Base-by-base conservation (phyloP, 2,797 vertebrate genomes). In the Phrynocephalus guinanensis region DNA sequence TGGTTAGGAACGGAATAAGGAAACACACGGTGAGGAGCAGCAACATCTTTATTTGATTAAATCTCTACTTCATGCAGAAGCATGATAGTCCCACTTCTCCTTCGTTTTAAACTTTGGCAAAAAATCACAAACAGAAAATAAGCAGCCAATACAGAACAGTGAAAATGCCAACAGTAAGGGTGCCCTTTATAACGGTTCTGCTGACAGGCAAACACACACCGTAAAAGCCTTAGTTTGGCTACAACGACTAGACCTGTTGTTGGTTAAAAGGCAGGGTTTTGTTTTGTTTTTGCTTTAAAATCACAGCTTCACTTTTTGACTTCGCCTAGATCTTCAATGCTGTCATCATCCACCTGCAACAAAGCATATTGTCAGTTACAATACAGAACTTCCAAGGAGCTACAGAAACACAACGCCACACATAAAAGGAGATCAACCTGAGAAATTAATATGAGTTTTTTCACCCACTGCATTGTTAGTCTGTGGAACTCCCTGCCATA, bases 281-380 rank as follows among this genome's bases (percentile, higher is more conserved):
- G 22, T 15, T 38, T 63, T 6, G 30, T 30, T 13, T 13, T 67
- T n/a, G 6, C 28, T 83, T 83, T 38, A 15, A 50, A 72, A 96
- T 94, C 2, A 75, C 93, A 95, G 93, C 80, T 96, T 99, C 97
- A 99, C 97, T 99, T 99, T 97, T 99, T 99, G 30, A 99, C 98
- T 97, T 99, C 99, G 93, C 99, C 99, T 87, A 99, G 98, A 94
- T 99, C 98, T 90, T 99, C 98, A 4, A 99, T 99, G 97, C 98
- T 99, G 92, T 99, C 99, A 78, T 99, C 99, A 87, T 99, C 99
- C 96, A 99, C 99, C 99, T 99, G 85, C 3, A 88, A 88, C 20
- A 77, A 88, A 86, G 63, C 85, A 63, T 30, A 73, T 26, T 11
- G 76, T 52, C 24, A 18, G 24, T 76, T 75, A 5, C 15, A 16